phyloP scores from a whole-genome alignment of 2,113 vertebrate species.

The Lamprotornis superbus region DNA sequence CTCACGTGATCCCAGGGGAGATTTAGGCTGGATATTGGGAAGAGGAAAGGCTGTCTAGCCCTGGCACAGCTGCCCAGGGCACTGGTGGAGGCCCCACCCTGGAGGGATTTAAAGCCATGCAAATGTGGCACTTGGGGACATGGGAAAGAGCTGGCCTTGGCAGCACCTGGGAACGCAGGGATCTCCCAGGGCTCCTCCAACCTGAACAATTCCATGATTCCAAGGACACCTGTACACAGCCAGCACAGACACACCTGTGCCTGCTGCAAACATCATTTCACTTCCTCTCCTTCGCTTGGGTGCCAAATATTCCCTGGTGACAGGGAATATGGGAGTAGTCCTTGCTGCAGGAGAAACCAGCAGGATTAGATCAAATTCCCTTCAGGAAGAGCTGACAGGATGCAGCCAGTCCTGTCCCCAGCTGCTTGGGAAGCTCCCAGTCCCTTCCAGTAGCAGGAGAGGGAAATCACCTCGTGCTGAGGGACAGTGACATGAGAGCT shows the following conservation, averaged over 20 bases:
- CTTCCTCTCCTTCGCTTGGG: neutral
- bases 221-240: neutral
- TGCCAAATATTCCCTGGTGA: neutral
- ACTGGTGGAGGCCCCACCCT: neutral
- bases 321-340: neutral
- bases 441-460: neutral
- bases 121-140: neutral
- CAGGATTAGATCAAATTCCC: neutral
- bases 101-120: neutral
- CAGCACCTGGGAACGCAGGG: rapidly evolving
- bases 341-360: neutral
- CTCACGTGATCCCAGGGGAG: neutral
- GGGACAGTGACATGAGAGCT: neutral
- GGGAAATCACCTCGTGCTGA: neutral
- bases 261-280: neutral
- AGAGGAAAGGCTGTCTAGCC: neutral
- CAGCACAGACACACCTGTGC: neutral
- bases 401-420: neutral
- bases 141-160: neutral
- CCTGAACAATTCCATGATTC: neutral
- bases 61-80: neutral
- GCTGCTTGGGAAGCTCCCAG: neutral
- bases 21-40: neutral
- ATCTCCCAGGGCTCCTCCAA: neutral
- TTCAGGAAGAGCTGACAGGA: neutral